Conservation (phyloP, 2,113 vertebrate species). For the Conger conger region DNA sequence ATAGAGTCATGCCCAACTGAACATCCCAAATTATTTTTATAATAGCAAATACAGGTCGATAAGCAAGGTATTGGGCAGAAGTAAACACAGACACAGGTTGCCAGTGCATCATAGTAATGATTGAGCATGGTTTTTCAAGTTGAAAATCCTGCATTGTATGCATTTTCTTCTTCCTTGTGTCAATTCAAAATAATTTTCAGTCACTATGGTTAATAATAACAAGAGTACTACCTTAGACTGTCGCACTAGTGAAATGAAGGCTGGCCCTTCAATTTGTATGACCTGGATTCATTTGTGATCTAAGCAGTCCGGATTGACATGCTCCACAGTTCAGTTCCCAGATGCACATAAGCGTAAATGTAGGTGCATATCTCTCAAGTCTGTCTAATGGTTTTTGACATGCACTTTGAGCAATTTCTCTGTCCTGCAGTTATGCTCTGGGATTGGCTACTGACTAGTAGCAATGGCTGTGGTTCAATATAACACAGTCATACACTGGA, state of each 20-base stretch:
- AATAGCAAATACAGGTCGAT: too few relatives aligned
- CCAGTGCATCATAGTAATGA: too few relatives aligned
- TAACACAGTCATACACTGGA: neutral
- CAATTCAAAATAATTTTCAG: too few relatives aligned
- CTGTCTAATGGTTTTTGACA: constrained; percentile 30
- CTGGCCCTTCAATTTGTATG: neutral
- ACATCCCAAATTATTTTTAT: too few relatives aligned
- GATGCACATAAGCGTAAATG: neutral
- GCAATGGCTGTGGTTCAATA: neutral
- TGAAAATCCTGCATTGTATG: too few relatives aligned
- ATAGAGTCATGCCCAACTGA: too few relatives aligned
- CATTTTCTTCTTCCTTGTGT: too few relatives aligned
- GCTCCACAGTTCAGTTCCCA: neutral
- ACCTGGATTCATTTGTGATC: constrained; percentile 16
- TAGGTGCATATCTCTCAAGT: constrained; percentile 9
- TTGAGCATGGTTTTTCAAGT: too few relatives aligned
- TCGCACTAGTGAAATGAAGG: neutral
- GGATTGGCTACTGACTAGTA: constrained; percentile 1
- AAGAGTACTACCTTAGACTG: too few relatives aligned
- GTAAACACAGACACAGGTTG: too few relatives aligned
- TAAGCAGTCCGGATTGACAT: neutral
- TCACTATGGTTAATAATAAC: too few relatives aligned
- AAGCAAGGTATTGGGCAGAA: too few relatives aligned
- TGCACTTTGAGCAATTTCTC: constrained; percentile 14
- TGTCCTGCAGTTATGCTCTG: neutral